phyloP scores from a whole-genome alignment of 2,888 invertebrate species.

The Tanaodytes sp. region DNA sequence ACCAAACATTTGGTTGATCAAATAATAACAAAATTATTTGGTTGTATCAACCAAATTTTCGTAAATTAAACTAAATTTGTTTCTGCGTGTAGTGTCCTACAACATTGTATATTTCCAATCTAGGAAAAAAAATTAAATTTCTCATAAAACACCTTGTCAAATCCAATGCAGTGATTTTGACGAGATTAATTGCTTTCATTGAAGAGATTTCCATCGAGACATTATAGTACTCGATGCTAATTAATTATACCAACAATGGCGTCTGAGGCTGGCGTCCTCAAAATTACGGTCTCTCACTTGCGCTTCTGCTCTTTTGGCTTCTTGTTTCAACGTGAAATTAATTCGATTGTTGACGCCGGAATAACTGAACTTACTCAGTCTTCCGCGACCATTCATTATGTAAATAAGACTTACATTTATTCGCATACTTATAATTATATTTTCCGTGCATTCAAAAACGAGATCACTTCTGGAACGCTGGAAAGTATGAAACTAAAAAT shows the following conservation, averaged over 20 bases:
- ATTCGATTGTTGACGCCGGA: conserved; percentile 20
- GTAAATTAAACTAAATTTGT: no score
- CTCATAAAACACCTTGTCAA: no score
- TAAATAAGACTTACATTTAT: conserved; percentile 9
- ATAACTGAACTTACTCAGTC: conserved; percentile 24
- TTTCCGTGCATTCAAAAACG: no score
- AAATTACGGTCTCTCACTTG: conserved; percentile 36
- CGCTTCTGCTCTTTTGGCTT: conserved; percentile 32
- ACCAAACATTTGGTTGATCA: no score
- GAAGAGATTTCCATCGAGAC: conserved; percentile 54
- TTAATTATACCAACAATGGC: conserved; percentile 53
- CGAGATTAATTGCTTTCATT: conserved; percentile 52
- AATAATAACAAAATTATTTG: no score
- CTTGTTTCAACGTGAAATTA: conserved; percentile 34
- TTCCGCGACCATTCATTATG: conserved; percentile 30
- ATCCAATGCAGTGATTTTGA: conserved; percentile 45
- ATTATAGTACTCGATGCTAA: conserved; percentile 49
- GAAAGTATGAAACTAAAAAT: no score
- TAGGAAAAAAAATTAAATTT: no score
- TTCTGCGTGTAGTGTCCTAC: no score
- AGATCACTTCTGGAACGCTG: no score
- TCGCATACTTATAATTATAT: conserved; percentile 21
- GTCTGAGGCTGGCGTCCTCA: conserved; percentile 43
- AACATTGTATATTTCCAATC: no score
- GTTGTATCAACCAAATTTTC: no score